Percentiles rank a stretch among this genome's conserved stretches.
These are phyloP conservation scores for Leguminivora glycinivorella DNA, from an alignment of 1,140 invertebrate genomes.

Conservation along the genomic window DNA sequence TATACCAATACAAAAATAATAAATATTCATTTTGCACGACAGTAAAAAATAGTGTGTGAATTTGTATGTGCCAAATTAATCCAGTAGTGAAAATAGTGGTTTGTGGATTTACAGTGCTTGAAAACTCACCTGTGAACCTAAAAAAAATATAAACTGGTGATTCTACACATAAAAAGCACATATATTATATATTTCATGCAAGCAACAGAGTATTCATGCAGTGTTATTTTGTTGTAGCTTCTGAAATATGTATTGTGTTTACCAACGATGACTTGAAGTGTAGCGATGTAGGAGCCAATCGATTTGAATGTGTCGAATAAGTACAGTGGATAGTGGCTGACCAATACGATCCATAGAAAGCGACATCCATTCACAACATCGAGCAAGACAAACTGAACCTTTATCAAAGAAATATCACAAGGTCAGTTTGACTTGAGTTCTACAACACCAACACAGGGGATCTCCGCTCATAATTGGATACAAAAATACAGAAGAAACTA, in stretches of 20 bases:
- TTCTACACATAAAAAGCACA: slow-evolving; percentile 76
- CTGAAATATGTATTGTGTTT: slow-evolving; percentile 43
- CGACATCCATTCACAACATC: slow-evolving; percentile 77
- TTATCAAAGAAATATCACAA: background rate
- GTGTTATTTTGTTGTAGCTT: slow-evolving; percentile 55
- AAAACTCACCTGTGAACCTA: slow-evolving; percentile 48
- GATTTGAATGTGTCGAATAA: slow-evolving; percentile 53
- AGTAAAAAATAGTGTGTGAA: background rate
- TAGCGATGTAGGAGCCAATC: slow-evolving; percentile 50
- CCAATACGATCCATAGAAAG: slow-evolving; percentile 75
- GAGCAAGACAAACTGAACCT: slow-evolving; percentile 64
- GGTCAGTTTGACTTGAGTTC: slow-evolving; percentile 63
- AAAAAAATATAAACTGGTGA: slow-evolving; percentile 35
- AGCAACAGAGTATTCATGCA: slow-evolving; percentile 69
- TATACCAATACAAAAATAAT: no score
- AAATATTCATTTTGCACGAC: background rate
- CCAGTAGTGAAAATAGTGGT: slow-evolving; percentile 17
- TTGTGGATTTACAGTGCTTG: slow-evolving; percentile 28
- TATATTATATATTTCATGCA: slow-evolving; percentile 70
- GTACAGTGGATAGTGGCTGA: slow-evolving; percentile 68
- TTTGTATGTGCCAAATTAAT: background rate
- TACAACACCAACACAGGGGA: slow-evolving; percentile 69
- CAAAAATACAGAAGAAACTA: slow-evolving; percentile 74
- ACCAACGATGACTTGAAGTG: slow-evolving; percentile 48
- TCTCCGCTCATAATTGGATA: slow-evolving; percentile 71